These are phyloP conservation scores for Enteromius paludinosus DNA, from an alignment of 2,797 vertebrate species.

Conservation along the genomic window DNA sequence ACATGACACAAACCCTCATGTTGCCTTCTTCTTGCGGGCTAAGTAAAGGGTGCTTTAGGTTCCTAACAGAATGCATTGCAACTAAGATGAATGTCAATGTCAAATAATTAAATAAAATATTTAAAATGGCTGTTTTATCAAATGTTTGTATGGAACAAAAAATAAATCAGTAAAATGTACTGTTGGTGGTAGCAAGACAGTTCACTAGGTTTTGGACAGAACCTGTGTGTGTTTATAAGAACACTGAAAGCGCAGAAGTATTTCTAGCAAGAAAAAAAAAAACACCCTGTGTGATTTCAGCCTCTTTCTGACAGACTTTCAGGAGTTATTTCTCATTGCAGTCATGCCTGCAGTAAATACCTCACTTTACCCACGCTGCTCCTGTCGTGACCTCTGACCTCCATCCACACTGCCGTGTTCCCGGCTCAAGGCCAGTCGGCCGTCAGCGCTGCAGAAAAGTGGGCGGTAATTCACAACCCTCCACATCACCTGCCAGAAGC, in stretches of 20 bases:
- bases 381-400: slow-evolving; percentile 77
- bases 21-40: not conserved
- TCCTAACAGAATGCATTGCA: not conserved
- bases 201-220: slow-evolving; percentile 23
- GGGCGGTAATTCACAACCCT: slow-evolving; percentile 83
- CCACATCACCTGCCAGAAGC: slow-evolving; percentile 94
- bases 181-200: not conserved
- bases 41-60: not conserved
- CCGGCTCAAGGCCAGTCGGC: slow-evolving; percentile 76
- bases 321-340: slow-evolving; percentile 76
- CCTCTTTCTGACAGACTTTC: slow-evolving; percentile 53
- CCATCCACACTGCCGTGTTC: slow-evolving; percentile 65
- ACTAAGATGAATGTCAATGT: not conserved
- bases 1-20: not conserved
- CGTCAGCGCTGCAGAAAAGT: slow-evolving; percentile 59
- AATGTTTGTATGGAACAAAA: not conserved
- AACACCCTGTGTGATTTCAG: slow-evolving; percentile 56
- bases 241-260: slow-evolving; percentile 35
- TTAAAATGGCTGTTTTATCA: not conserved
- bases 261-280: slow-evolving; percentile 32
- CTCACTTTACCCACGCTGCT: slow-evolving; percentile 67
- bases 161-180: too few species aligned
- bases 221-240: slow-evolving; percentile 24
- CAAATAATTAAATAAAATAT: not conserved
- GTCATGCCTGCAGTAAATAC: slow-evolving; percentile 73